Conservation (phyloP, 2,888 invertebrate species). For the Patella ulyssiponensis region DNA sequence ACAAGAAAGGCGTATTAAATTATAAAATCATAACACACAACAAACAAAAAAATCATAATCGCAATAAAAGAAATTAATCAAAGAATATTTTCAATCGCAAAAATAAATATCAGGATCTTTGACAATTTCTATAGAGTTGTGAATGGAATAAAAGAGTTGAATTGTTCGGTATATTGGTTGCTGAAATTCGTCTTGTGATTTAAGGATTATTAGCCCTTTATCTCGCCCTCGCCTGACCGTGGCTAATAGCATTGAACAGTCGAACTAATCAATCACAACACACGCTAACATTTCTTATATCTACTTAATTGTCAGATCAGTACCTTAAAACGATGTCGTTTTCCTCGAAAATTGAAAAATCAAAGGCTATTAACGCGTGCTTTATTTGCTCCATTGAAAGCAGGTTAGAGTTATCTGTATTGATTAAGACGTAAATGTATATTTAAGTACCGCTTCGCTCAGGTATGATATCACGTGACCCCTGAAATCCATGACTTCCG, state of each 20-base stretch:
- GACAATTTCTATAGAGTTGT: too few species aligned
- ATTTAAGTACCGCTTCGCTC: constrained; percentile 12
- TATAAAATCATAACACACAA: too few species aligned
- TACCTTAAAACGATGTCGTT: constrained; percentile 12
- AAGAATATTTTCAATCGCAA: too few species aligned
- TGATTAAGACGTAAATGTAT: constrained; percentile 5
- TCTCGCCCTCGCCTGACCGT: constrained; percentile 7
- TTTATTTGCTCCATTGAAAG: constrained; percentile 12
- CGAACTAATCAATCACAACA: constrained; percentile 7
- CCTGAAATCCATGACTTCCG: constrained; percentile 10
- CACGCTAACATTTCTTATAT: constrained; percentile 11
- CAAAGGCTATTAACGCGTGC: constrained; percentile 9
- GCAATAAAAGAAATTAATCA: too few species aligned
- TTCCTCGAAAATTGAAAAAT: constrained; percentile 13
- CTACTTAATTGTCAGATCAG: constrained; percentile 11
- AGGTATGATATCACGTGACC: constrained; percentile 8
- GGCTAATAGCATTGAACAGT: not conserved
- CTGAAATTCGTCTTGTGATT: too few species aligned
- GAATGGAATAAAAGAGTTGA: too few species aligned
- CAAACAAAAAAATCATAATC: too few species aligned
- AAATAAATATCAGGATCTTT: too few species aligned
- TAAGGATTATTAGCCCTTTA: constrained; percentile 2
- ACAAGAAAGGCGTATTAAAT: too few species aligned
- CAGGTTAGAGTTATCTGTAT: constrained; percentile 5
- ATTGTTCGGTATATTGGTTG: too few species aligned